phyloP scores from a whole-genome alignment of 2,888 invertebrate species.

The Pyrochroa serraticornis region DNA sequence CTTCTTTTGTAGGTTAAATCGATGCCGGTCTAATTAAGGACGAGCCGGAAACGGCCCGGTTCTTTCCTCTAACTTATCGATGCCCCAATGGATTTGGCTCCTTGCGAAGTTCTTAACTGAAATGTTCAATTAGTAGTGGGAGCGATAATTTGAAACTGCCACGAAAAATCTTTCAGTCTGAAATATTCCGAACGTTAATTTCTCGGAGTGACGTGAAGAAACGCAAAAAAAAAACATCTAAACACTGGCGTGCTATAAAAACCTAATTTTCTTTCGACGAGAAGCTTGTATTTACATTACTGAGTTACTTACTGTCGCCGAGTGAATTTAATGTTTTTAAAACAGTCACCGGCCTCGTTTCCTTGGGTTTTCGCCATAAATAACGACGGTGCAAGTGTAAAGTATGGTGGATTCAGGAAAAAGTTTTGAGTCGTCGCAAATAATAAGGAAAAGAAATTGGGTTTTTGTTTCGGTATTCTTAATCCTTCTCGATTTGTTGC shows the following conservation, averaged over 20 bases:
- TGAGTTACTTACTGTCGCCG: constrained; percentile 26
- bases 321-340: constrained; percentile 38
- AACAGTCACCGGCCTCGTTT: constrained; percentile 27
- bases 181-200: background rate
- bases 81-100: constrained; percentile 9
- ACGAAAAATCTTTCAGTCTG: background rate
- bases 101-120: constrained; percentile 18
- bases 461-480: constrained; percentile 1
- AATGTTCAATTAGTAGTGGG: constrained; percentile 24
- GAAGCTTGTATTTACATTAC: constrained; percentile 25
- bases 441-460: background rate
- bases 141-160: constrained; percentile 19
- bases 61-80: background rate
- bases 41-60: constrained; percentile 10
- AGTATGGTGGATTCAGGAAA: background rate
- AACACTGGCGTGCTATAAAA: constrained; percentile 1
- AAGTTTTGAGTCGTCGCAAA: background rate
- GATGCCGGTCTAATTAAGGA: constrained; percentile 22
- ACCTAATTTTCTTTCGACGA: constrained; percentile 17
- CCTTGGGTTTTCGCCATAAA: constrained; percentile 8
- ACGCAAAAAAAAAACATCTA: constrained; percentile 1
- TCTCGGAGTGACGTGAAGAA: background rate
- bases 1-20: constrained; percentile 14
- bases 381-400: constrained; percentile 11
- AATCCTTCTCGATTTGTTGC: constrained; percentile 11